Evolutionary conservation across 2,888 invertebrate genomes (phyloP), one percentile per base, ranked within the genome.

Genomic region (Scaptomyza tumidula): DNA sequence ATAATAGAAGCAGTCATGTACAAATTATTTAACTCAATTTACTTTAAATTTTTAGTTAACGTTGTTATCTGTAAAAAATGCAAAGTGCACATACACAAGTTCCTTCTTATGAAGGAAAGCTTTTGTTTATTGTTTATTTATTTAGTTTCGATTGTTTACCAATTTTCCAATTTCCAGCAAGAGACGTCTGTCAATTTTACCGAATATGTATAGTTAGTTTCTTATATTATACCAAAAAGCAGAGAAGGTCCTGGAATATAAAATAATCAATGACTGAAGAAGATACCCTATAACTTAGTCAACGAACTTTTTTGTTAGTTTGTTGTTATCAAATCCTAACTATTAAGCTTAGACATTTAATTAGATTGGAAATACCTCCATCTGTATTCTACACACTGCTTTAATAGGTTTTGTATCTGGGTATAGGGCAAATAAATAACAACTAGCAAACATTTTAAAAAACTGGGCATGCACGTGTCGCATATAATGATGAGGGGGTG

Each of bases 131-230:
- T 62, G 76, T 69, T 79, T 60, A 44, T 60, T 72, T 69, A 67
- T 69, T 60, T 41, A 67, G 65, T 71, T 75, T 85, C 60, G 31
- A 46, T 67, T 85, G 64, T 73, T 69, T 76, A 54, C 57, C 10
- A 27, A 43, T 33, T n/a, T 16, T 24, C 46, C 44, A 46, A 60
- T 19, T 62, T 50, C 11, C n/a, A 33, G n/a, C 16, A 39, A 49
- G 27, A 53, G n/a, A 37, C 55, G 43, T 44, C 6, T 29, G 24
- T 59, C 45, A 54, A 65, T 71, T 71, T 59, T 31, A 45, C n/a
- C 24, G 43, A 35, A 13, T 39, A 54, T 27, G 43, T 37, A 31
- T 9, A 14, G n/a, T 19, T 33, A 1, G 13, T 1, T 14, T 39
- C 19, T 39, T 46, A 31, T 33, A n/a, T 44, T n/a, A 44, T 16